Conservation (phyloP, 2,888 invertebrate genomes). For the Lucinisca nassula region DNA sequence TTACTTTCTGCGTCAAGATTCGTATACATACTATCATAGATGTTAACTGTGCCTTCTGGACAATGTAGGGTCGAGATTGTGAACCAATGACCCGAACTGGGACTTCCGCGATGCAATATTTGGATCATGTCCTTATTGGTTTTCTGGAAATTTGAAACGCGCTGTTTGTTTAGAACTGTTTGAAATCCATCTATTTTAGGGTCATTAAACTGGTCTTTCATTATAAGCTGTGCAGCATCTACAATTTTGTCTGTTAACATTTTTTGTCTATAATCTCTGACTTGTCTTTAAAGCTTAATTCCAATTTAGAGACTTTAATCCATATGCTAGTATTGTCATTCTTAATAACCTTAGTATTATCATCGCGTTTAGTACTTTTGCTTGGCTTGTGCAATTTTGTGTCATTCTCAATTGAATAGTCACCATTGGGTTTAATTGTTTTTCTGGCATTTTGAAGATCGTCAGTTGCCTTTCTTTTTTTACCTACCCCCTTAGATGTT, state of each 20-base stretch:
- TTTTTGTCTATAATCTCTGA: not conserved
- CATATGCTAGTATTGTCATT: not conserved
- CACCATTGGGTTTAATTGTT: no score
- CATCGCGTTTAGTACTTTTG: not conserved
- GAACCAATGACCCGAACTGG: constrained; percentile 3
- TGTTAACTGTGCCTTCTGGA: not conserved
- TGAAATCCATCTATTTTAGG: not conserved
- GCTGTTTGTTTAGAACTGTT: not conserved
- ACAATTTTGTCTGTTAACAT: not conserved
- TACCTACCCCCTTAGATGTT: not conserved
- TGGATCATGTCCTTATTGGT: not conserved
- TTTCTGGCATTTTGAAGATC: not conserved
- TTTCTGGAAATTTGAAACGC: not conserved
- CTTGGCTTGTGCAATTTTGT: no score
- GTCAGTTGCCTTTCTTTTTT: constrained; percentile 4
- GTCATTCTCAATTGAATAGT: no score
- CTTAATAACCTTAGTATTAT: not conserved
- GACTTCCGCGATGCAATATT: constrained; percentile 3
- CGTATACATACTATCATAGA: not conserved
- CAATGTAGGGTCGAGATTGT: constrained; percentile 7
- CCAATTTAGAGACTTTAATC: not conserved
- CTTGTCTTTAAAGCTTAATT: not conserved
- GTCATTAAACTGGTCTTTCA: not conserved
- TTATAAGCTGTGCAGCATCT: not conserved
- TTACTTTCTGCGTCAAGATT: not conserved